Percentiles rank a stretch among this genome's conserved stretches.
phyloP scores from a whole-genome alignment of 1,140 invertebrate genomes.

The Linepithema humile region DNA sequence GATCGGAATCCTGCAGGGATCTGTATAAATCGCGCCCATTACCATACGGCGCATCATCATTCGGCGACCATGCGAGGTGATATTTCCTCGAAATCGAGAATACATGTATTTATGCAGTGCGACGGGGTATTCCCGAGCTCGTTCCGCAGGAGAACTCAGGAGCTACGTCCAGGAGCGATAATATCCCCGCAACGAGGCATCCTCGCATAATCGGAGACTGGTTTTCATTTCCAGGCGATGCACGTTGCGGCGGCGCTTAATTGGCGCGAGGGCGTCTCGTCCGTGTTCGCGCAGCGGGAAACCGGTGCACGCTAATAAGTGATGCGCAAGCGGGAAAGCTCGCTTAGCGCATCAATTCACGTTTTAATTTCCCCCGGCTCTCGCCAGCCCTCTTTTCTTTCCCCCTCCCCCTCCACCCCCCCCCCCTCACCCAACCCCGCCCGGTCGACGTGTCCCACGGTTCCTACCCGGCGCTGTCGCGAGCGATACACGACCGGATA shows the following conservation, averaged over 20 bases:
- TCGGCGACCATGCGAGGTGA: background rate
- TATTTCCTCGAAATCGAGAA: conserved; percentile 18
- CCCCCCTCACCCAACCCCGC: background rate
- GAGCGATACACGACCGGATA: conserved; percentile 15
- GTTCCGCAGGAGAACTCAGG: background rate
- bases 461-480: background rate
- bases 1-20: background rate
- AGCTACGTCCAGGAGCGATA: background rate
- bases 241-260: conserved; percentile 38
- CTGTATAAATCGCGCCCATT: background rate
- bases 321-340: conserved; percentile 27
- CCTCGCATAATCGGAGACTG: conserved; percentile 33
- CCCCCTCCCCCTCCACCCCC: background rate
- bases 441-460: background rate
- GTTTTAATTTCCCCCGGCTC: conserved; percentile 52
- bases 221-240: conserved; percentile 38
- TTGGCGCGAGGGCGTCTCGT: conserved; percentile 36
- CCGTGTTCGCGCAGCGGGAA: conserved; percentile 22
- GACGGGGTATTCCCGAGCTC: background rate
- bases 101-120: background rate
- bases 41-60: background rate
- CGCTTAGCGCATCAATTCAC: conserved; percentile 46
- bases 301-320: conserved; percentile 36
- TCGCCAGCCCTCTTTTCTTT: background rate
- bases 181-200: background rate